Percentiles rank a stretch among this genome's conserved stretches.
Evolutionary conservation across 2,888 invertebrate species (phyloP).

Genomic region (Dinocampus coccinellae): DNA sequence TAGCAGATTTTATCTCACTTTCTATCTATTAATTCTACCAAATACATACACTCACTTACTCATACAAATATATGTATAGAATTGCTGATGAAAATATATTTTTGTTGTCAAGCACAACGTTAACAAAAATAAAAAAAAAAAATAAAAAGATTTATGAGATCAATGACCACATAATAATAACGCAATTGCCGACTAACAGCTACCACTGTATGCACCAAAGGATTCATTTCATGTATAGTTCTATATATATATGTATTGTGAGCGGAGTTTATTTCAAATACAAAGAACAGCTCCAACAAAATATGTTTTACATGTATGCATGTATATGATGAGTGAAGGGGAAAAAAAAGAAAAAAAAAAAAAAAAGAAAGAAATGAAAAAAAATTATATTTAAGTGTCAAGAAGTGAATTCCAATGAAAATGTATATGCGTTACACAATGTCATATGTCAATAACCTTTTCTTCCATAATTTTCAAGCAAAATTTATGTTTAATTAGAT

Average conservation of each 20-base stretch:
- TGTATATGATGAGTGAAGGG: not conserved
- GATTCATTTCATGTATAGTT: conserved; percentile 29
- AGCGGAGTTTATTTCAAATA: not conserved
- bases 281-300: not conserved
- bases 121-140: no score
- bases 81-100: not conserved
- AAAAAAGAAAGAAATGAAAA: not conserved
- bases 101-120: no score
- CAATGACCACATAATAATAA: conserved; percentile 36
- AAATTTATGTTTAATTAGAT: not conserved
- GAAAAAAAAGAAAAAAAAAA: not conserved
- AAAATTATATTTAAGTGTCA: not conserved
- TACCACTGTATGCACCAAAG: conserved; percentile 22
- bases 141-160: conserved; percentile 16
- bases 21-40: no score
- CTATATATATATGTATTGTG: no score
- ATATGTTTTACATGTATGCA: not conserved
- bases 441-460: not conserved
- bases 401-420: not conserved
- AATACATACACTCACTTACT: no score
- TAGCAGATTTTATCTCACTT: no score
- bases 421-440: not conserved
- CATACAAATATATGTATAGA: not conserved
- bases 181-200: conserved; percentile 35
- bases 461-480: not conserved